Evolutionary conservation across 2,113 vertebrate genomes (phyloP).

Genomic region (Erythrocebus patas): DNA sequence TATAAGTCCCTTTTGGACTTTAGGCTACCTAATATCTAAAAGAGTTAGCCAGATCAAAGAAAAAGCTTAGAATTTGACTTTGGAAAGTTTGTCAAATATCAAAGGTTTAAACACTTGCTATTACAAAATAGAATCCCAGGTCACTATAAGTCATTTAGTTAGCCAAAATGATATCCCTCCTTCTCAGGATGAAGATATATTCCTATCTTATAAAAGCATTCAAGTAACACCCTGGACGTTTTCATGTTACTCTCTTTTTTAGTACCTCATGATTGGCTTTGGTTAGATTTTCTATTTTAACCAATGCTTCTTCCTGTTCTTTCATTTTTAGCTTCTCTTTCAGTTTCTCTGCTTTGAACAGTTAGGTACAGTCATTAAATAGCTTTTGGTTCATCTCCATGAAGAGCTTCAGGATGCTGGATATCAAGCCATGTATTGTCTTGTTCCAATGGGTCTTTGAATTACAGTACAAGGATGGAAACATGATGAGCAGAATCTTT

Average conservation of each 20-base stretch:
- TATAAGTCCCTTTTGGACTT: too few species aligned
- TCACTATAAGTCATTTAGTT: too few species aligned
- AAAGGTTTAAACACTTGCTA: too few species aligned
- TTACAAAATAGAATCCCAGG: too few species aligned
- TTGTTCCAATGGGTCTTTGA: constrained; percentile 99
- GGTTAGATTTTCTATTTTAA: constrained; percentile 98
- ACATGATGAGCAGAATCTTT: constrained; percentile 99
- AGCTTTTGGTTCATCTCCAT: constrained; percentile 99
- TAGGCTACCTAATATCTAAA: too few species aligned
- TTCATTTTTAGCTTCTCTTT: constrained; percentile 99
- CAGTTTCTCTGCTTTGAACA: constrained; percentile 99
- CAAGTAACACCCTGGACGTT: constrained; percentile 43
- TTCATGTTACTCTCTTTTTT: constrained; percentile 75
- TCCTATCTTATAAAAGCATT: constrained; percentile 47
- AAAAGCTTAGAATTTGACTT: too few species aligned
- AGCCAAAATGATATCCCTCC: constrained; percentile 38
- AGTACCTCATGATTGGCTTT: constrained; percentile 98
- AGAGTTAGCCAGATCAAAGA: too few species aligned
- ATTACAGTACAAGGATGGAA: constrained; percentile 97
- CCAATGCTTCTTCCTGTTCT: constrained; percentile 97
- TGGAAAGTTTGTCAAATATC: too few species aligned
- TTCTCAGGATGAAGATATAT: constrained; percentile 27
- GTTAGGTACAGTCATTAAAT: constrained; percentile 98
- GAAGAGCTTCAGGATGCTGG: constrained; percentile 98
- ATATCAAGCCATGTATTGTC: constrained; percentile 99